Conservation (phyloP, 2,113 vertebrate genomes). For the Cettia cetti region DNA sequence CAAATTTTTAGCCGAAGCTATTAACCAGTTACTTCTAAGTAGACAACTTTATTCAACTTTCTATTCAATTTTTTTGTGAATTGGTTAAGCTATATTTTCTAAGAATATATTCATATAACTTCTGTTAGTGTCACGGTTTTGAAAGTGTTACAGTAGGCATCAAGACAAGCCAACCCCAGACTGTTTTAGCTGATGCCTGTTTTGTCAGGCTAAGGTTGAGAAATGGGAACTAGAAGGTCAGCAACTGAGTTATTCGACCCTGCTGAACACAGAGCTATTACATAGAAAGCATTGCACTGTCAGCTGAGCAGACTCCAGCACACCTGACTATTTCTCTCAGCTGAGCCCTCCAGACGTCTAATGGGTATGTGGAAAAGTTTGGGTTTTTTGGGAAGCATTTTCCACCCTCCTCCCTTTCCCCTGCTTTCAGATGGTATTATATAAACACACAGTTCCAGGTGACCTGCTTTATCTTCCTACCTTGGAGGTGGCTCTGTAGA, state of each 20-base stretch:
- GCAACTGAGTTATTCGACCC: background rate
- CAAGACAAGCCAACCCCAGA: background rate
- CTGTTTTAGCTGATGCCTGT: background rate
- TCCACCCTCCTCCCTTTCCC: fast-evolving
- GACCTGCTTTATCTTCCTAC: background rate
- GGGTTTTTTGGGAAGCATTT: background rate
- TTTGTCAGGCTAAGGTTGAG: background rate
- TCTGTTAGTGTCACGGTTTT: background rate
- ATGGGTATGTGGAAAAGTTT: background rate
- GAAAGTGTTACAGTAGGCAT: background rate
- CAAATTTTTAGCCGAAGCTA: background rate
- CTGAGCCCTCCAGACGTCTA: background rate
- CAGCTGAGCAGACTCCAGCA: background rate
- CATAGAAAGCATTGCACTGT: background rate
- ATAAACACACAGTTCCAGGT: background rate
- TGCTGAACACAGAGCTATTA: background rate
- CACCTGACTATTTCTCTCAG: background rate
- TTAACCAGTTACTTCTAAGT: background rate
- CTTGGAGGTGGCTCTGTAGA: background rate
- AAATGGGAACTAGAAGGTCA: background rate
- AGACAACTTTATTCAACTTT: background rate
- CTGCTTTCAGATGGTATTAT: background rate
- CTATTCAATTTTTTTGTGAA: background rate
- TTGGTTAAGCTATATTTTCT: background rate
- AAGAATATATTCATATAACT: background rate